phyloP scores from a whole-genome alignment of 2,888 invertebrate genomes.

The Diarsia brunnea region DNA sequence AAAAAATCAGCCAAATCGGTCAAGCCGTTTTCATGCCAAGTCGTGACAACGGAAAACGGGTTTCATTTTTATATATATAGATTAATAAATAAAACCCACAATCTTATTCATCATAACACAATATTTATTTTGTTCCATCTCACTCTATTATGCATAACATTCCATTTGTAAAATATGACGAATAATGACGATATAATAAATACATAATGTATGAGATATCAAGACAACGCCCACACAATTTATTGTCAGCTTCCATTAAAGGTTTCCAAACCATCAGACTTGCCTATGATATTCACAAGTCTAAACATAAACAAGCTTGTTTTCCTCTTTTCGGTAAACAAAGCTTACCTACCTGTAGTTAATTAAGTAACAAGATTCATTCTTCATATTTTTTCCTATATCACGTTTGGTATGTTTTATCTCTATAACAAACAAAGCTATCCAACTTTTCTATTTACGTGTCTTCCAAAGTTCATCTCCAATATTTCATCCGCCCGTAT shows the following conservation, averaged over 20 bases:
- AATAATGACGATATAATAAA: slow-evolving; percentile 41
- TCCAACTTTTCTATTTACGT: background rate
- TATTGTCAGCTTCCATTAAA: slow-evolving; percentile 46
- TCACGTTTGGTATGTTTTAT: background rate
- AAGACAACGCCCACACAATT: slow-evolving; percentile 35
- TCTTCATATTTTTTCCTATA: background rate
- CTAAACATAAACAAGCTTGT: background rate
- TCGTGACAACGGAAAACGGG: too few species aligned
- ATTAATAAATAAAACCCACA: slow-evolving; percentile 15
- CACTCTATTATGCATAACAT: slow-evolving; percentile 18
- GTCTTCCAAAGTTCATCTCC: background rate
- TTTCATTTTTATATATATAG: too few species aligned
- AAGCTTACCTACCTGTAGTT: slow-evolving; percentile 14
- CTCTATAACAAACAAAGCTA: slow-evolving; percentile 1
- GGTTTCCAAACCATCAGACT: slow-evolving; percentile 21
- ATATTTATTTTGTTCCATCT: slow-evolving; percentile 33
- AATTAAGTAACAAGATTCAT: background rate
- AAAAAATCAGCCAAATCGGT: too few species aligned
- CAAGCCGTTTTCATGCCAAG: too few species aligned
- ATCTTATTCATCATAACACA: slow-evolving; percentile 5
- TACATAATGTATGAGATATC: slow-evolving; percentile 56
- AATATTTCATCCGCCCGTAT: slow-evolving; percentile 3
- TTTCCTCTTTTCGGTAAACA: slow-evolving; percentile 21
- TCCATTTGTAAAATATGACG: slow-evolving; percentile 38
- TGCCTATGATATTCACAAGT: slow-evolving; percentile 25